phyloP scores from a whole-genome alignment of 35 echinoderm and acorn worm genomes.

The Lytechinus pictus region DNA sequence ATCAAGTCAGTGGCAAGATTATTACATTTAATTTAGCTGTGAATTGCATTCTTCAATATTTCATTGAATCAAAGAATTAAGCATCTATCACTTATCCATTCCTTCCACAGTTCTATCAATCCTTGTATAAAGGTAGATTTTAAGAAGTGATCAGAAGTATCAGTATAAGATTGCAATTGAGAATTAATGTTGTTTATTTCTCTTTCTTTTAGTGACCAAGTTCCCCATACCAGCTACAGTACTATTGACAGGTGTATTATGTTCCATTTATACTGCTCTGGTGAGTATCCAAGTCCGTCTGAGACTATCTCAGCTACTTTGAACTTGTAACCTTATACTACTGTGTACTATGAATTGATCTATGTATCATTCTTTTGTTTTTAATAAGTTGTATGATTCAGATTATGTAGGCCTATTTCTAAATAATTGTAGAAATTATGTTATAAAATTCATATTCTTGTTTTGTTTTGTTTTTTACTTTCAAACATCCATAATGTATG shows the following conservation, averaged over 20 bases:
- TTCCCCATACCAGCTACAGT: slow-evolving; percentile 77
- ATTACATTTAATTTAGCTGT: background rate
- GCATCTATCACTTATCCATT: background rate
- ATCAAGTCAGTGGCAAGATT: background rate
- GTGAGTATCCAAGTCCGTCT: slow-evolving; percentile 51
- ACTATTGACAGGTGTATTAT: slow-evolving; percentile 62
- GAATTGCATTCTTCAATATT: background rate
- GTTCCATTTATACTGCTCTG: slow-evolving; percentile 86
- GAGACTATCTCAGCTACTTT: too few relatives aligned
- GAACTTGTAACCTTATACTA: too few relatives aligned
- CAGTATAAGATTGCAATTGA: background rate
- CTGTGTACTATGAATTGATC: too few relatives aligned
- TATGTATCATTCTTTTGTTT: too few relatives aligned
- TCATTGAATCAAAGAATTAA: background rate
- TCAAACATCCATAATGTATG: too few relatives aligned
- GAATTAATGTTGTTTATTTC: background rate
- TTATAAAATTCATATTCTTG: too few relatives aligned
- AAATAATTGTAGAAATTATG: too few relatives aligned
- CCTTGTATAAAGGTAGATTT: background rate
- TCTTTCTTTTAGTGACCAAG: slow-evolving; percentile 56
- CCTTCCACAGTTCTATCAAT: background rate
- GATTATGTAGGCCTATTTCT: too few relatives aligned
- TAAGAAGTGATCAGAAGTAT: background rate
- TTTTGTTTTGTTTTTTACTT: too few relatives aligned
- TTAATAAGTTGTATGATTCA: too few relatives aligned